These are phyloP conservation scores for Oryctolagus cuniculus DNA, from an alignment of 2,113 vertebrate genomes.

Conservation along the genomic window DNA sequence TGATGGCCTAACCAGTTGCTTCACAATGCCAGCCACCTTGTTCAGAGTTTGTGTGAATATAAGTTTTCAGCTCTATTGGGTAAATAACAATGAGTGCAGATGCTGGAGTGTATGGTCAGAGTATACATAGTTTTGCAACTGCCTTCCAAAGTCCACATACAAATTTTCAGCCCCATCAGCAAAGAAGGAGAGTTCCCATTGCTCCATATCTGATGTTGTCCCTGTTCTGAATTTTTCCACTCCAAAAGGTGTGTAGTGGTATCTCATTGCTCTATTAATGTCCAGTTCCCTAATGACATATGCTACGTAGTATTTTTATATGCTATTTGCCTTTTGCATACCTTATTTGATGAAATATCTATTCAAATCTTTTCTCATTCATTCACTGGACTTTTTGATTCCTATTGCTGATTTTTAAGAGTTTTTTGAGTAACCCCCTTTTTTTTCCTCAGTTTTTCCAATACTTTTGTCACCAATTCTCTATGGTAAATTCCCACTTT, in stretches of 20 bases:
- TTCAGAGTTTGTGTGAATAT: too few relatives aligned
- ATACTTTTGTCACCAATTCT: neutral
- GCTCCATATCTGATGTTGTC: neutral
- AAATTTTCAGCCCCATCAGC: neutral
- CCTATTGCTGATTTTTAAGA: neutral
- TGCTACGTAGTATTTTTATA: neutral
- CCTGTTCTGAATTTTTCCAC: neutral
- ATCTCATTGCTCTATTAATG: neutral
- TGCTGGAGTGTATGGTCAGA: neutral
- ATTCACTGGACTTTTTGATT: neutral
- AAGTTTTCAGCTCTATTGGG: neutral
- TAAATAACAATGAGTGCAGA: neutral
- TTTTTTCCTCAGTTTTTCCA: neutral
- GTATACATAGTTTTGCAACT: neutral
- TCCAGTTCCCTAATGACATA: neutral
- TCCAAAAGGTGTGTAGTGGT: accelerated
- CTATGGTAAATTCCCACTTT: neutral
- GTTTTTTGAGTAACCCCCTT: neutral
- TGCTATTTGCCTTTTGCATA: accelerated
- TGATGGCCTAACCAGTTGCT: too few relatives aligned
- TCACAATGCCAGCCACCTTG: too few relatives aligned
- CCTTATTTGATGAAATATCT: neutral
- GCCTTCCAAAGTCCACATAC: neutral
- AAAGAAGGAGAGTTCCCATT: accelerated
- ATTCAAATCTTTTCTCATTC: neutral